Evolutionary conservation across 2,113 vertebrate genomes (phyloP).

Genomic region (Glareola pratincola): DNA sequence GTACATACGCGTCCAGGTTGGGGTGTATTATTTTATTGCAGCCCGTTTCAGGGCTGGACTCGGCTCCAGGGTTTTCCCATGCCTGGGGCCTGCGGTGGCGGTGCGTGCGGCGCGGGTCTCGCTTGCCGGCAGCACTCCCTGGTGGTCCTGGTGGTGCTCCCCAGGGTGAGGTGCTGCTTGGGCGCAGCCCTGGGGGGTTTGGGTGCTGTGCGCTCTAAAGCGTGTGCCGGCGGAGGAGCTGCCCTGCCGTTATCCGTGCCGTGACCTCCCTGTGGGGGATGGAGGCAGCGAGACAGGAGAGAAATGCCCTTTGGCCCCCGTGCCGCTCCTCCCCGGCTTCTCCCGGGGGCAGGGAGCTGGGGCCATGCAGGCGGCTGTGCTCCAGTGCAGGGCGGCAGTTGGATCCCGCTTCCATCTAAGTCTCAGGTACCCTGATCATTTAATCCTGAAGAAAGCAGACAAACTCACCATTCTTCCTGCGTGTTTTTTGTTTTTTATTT

Average conservation of each 20-base stretch:
- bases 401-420: not conserved
- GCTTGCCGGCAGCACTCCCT: accelerated
- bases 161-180: accelerated
- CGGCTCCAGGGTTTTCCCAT: not conserved
- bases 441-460: not conserved
- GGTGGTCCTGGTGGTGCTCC: not conserved
- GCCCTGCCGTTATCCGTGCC: not conserved
- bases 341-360: not conserved
- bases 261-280: not conserved
- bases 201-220: not conserved
- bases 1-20: not conserved
- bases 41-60: slow-evolving; percentile 8
- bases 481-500: not conserved
- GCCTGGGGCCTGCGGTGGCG: not conserved
- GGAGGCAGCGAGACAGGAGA: not conserved
- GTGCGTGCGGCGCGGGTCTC: not conserved
- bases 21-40: slow-evolving; percentile 31
- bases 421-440: not conserved
- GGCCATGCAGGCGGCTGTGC: not conserved
- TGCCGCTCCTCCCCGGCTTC: not conserved
- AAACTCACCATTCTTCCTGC: not conserved
- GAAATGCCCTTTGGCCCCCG: not conserved
- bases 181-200: not conserved
- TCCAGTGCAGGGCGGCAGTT: not conserved
- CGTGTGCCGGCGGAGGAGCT: not conserved